phyloP scores from a whole-genome alignment of 2,888 invertebrate species.

The Troides oblongomaculatus region DNA sequence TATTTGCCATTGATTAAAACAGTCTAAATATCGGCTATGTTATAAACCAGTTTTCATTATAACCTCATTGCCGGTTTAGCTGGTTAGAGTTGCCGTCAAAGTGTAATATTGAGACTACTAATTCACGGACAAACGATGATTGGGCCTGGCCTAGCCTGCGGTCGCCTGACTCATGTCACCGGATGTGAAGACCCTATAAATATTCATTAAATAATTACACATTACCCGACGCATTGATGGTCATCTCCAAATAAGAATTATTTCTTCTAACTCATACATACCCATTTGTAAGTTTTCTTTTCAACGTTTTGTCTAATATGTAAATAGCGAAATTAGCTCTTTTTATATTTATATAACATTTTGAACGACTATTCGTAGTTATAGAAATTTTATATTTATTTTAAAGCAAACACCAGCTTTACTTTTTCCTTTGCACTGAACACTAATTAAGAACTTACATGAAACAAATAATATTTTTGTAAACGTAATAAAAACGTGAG shows the following conservation, averaged over 20 bases:
- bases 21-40: not conserved
- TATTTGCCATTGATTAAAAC: too few relatives aligned
- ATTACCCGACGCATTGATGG: constrained; percentile 10
- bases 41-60: constrained; percentile 11
- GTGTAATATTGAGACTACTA: constrained; percentile 25
- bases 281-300: not conserved
- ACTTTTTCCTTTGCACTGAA: too few relatives aligned
- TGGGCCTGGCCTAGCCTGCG: constrained; percentile 24
- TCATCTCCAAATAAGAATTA: constrained; percentile 20
- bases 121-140: constrained; percentile 24
- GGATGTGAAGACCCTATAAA: constrained; percentile 41
- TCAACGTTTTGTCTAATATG: not conserved
- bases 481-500: too few relatives aligned
- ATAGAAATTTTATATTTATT: too few relatives aligned
- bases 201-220: constrained; percentile 28
- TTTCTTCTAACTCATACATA: constrained; percentile 24
- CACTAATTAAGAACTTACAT: too few relatives aligned
- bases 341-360: too few relatives aligned
- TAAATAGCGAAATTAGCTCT: too few relatives aligned
- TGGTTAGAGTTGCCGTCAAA: constrained; percentile 19
- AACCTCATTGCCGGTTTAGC: constrained; percentile 2
- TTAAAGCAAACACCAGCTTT: too few relatives aligned
- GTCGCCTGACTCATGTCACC: constrained; percentile 43
- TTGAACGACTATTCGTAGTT: too few relatives aligned
- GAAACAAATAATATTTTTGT: too few relatives aligned